phyloP scores from a whole-genome alignment of 37 sponge, comb jelly and placozoan species.

The Axinella damicornis region DNA sequence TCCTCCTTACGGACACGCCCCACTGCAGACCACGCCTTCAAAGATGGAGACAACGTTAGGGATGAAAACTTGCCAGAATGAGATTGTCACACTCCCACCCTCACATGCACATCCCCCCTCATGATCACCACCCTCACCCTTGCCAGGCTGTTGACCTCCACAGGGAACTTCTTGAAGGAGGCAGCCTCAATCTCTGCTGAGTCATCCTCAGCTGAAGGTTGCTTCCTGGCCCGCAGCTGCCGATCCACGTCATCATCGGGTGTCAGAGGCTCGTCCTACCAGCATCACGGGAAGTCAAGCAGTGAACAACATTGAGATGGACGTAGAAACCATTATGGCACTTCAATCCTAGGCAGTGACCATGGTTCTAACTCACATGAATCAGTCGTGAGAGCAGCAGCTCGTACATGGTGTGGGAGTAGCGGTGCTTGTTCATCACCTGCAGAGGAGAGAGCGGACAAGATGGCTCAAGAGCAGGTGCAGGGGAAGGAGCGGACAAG shows the following conservation, averaged over 20 bases:
- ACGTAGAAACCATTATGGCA: no score
- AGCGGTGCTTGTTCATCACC: constrained; percentile 65
- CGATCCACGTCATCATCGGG: constrained; percentile 76
- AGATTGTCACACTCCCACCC: not conserved
- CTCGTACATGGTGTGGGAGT: constrained; percentile 50
- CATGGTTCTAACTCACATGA: constrained; percentile 32
- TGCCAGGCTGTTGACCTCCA: constrained; percentile 65
- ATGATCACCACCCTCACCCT: constrained; percentile 45
- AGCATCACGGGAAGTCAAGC: no score
- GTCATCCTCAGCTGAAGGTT: constrained; percentile 55
- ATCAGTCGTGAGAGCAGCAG: constrained; percentile 51
- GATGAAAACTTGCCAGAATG: not conserved
- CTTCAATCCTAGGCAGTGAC: no score
- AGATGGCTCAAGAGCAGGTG: no score
- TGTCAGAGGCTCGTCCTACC: constrained; percentile 71
- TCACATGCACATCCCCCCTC: not conserved
- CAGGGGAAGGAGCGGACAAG: no score
- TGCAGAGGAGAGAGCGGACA: no score
- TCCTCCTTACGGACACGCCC: constrained; percentile 88
- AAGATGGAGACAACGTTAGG: not conserved
- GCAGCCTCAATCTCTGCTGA: constrained; percentile 74
- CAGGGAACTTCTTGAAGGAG: constrained; percentile 72
- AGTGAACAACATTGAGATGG: no score
- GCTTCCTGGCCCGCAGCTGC: constrained; percentile 46
- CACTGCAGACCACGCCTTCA: constrained; percentile 78